A percentile compares a stretch with the other conserved stretches of the same genome.
Conservation (phyloP, 2,888 invertebrate species). For the Galeopsomyia nigrocyanea region DNA sequence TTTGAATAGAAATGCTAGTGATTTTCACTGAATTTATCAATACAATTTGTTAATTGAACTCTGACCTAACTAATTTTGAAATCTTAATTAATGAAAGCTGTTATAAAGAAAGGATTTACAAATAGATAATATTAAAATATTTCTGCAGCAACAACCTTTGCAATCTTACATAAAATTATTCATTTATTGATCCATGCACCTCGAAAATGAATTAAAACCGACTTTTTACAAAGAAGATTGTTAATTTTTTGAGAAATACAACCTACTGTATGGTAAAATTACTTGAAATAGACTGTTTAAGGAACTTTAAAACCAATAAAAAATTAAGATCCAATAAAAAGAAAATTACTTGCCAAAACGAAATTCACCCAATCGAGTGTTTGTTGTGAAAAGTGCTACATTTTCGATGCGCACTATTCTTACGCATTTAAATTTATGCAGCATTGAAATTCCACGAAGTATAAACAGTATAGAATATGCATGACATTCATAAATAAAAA, state of each 20-base stretch:
- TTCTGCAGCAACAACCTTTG: too few relatives aligned
- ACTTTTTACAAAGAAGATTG: background rate
- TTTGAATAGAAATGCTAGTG: too few relatives aligned
- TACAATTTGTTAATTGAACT: too few relatives aligned
- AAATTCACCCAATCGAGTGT: conserved; percentile 1
- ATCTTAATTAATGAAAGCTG: too few relatives aligned
- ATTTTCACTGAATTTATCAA: too few relatives aligned
- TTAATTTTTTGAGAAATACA: conserved; percentile 20
- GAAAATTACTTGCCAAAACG: background rate
- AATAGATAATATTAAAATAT: too few relatives aligned
- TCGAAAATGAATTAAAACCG: background rate
- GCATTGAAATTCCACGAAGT: conserved; percentile 31
- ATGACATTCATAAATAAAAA: conserved; percentile 41
- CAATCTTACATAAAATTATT: too few relatives aligned
- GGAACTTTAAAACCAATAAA: background rate
- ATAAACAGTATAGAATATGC: conserved; percentile 41
- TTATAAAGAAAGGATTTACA: too few relatives aligned
- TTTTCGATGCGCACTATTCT: conserved; percentile 30
- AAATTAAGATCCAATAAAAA: background rate
- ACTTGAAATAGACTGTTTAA: conserved; percentile 1
- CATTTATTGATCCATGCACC: background rate
- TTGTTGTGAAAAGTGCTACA: conserved; percentile 13
- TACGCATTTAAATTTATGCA: conserved; percentile 39
- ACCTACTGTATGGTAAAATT: conserved; percentile 42
- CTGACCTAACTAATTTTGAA: too few relatives aligned